Percentiles rank a stretch among this genome's conserved stretches.
Evolutionary conservation across 1,140 invertebrate species (phyloP).

Genomic region (Drosophila takahashii): DNA sequence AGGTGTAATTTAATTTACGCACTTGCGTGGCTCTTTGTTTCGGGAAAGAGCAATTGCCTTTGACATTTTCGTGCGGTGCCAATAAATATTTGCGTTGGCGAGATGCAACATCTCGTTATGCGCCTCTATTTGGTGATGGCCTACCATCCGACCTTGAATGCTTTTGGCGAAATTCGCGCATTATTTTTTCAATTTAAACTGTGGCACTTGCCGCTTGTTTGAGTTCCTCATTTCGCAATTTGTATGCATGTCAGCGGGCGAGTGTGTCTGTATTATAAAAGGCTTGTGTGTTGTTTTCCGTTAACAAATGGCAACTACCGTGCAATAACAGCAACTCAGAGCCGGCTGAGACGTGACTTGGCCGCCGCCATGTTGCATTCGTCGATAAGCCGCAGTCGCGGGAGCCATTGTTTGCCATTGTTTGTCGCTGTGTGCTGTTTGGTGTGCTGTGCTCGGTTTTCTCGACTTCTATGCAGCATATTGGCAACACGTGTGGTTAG

Average conservation of each 20-base stretch:
- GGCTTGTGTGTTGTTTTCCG: slow-evolving; percentile 36
- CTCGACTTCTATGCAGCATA: slow-evolving; percentile 14
- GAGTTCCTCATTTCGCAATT: slow-evolving; percentile 17
- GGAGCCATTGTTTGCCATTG: slow-evolving; percentile 32
- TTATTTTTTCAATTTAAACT: slow-evolving; percentile 66
- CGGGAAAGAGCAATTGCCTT: slow-evolving; percentile 41
- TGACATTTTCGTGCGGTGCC: slow-evolving; percentile 39
- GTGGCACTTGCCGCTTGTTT: slow-evolving; percentile 29
- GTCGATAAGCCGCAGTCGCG: slow-evolving; percentile 49
- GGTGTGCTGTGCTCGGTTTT: slow-evolving; percentile 8
- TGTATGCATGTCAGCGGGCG: slow-evolving; percentile 28
- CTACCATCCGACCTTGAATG: slow-evolving; percentile 2
- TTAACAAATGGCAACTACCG: slow-evolving; percentile 46
- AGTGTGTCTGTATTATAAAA: slow-evolving; percentile 37
- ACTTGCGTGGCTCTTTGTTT: not conserved
- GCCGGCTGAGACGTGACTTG: slow-evolving; percentile 44
- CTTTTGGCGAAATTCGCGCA: slow-evolving; percentile 20
- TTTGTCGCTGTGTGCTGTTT: slow-evolving; percentile 15
- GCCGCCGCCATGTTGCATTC: slow-evolving; percentile 56
- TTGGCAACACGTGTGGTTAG: slow-evolving; percentile 23
- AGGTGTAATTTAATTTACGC: slow-evolving; percentile 19
- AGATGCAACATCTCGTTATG: slow-evolving; percentile 11
- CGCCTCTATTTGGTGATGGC: not conserved
- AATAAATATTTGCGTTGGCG: slow-evolving; percentile 67
- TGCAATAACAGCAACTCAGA: slow-evolving; percentile 22